Base-by-base conservation (phyloP, 2,797 vertebrate genomes). In the Heterohyrax brucei region DNA sequence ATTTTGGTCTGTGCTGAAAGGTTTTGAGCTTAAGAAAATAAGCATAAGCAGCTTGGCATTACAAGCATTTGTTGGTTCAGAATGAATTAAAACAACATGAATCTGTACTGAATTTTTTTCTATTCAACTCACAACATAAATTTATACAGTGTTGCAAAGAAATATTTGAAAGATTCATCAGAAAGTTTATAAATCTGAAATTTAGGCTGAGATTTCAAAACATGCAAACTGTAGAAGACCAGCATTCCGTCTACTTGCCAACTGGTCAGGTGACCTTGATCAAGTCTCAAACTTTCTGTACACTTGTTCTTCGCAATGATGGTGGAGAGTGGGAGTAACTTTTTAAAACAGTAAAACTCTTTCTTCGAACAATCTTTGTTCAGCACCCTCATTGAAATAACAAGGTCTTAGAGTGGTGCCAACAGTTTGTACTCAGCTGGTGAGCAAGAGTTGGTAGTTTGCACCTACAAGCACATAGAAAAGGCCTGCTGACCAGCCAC, bases 1-100 rank as follows among this genome's bases (percentile, higher is more conserved):
- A 66, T 75, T 72, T 94, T 92, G 84, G 30, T 87, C n/a, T 66
- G n/a, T 81, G 86, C 73, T 82, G 82, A 21, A 10, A 86, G 86
- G 88, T 59, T 95, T 70, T 96, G 76, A 73, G 85, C 90, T 97
- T 93, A 89, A 94, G 89, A 89, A 95, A 93, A 94, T 90, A 87
- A 95, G 12, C 53, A 56, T 16, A 56, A 91, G 73, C 72, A 82
- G 84, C 73, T 91, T 85, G 56, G 64, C 87, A 94, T 93, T 87
- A 87, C 39, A 82, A 95, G 82, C 83, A 91, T 94, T 86, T 78
- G 24, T 56, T 85, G 33, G 89, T 89, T 14, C 28, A 91, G 62
- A 86, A 91, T n/a, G 77, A 95, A 93, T 94, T 81, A 76, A 96
- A 94, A 78, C 46, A 95, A 72, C 62, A 87, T 68, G 80, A 93